Evolutionary conservation across 2,888 invertebrate species (phyloP).

Genomic region (Bugula neritina): DNA sequence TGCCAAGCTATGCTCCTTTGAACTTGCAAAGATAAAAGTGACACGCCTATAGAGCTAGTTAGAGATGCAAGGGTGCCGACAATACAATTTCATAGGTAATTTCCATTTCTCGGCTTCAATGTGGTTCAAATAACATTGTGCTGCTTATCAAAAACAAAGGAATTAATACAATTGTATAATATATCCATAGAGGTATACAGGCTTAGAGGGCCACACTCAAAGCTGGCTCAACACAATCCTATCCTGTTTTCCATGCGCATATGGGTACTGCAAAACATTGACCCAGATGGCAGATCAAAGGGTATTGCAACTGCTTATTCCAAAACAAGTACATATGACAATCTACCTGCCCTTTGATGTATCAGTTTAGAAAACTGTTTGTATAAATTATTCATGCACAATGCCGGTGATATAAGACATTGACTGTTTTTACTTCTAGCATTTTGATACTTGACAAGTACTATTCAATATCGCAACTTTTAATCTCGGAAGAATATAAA

Average conservation of each 20-base stretch:
- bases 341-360: conserved; percentile 14
- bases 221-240: background rate
- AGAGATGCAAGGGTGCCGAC: background rate
- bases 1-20: too few relatives aligned
- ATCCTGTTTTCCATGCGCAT: background rate
- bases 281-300: conserved; percentile 22
- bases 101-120: background rate
- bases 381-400: background rate
- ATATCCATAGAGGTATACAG: background rate
- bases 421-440: background rate
- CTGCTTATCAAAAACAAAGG: background rate
- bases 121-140: background rate
- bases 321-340: conserved; percentile 26
- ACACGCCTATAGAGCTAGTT: background rate
- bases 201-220: background rate
- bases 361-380: conserved; percentile 11
- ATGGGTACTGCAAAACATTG: background rate
- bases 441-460: conserved; percentile 17
- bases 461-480: conserved; percentile 5
- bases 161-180: background rate
- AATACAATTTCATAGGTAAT: background rate
- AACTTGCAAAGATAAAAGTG: too few relatives aligned
- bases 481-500: conserved; percentile 15
- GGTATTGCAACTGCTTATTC: conserved; percentile 18
- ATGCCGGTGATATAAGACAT: background rate